These are phyloP conservation scores for Anguilla anguilla DNA, from an alignment of 2,797 vertebrate species.

Conservation along the genomic window DNA sequence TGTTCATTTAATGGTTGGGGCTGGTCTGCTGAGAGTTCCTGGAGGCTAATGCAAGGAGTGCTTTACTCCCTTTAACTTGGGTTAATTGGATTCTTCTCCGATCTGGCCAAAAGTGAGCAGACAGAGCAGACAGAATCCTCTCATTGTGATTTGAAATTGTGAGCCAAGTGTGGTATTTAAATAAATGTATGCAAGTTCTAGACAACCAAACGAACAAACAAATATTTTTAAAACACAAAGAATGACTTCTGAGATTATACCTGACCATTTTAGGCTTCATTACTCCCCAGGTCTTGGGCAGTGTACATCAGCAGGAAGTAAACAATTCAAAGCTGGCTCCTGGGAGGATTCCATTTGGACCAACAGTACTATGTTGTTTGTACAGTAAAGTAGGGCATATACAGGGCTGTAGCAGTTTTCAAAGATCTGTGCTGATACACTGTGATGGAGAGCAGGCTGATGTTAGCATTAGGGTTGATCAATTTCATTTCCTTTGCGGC, in stretches of 20 bases:
- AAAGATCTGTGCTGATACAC: too few relatives aligned
- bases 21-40: conserved; percentile 73
- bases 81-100: conserved; percentile 78
- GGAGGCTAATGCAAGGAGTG: conserved; percentile 62
- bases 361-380: too few relatives aligned
- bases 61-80: conserved; percentile 71
- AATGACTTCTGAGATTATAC: conserved; percentile 37
- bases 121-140: conserved; percentile 50
- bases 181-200: conserved; percentile 48
- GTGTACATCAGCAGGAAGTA: conserved; percentile 41
- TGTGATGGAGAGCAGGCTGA: too few relatives aligned
- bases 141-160: conserved; percentile 60
- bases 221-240: conserved; percentile 32
- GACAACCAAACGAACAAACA: conserved; percentile 37
- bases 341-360: neutral
- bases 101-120: conserved; percentile 58
- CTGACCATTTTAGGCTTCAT: conserved; percentile 47
- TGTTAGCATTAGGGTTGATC: too few relatives aligned
- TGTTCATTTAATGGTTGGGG: conserved; percentile 72
- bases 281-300: conserved; percentile 41
- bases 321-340: conserved; percentile 38
- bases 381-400: too few relatives aligned
- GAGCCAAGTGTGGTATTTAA: conserved; percentile 55
- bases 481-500: too few relatives aligned
- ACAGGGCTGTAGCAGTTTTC: too few relatives aligned